Conservation (phyloP, 2,797 vertebrate species). For the Poeciliopsis paucimaculata region DNA sequence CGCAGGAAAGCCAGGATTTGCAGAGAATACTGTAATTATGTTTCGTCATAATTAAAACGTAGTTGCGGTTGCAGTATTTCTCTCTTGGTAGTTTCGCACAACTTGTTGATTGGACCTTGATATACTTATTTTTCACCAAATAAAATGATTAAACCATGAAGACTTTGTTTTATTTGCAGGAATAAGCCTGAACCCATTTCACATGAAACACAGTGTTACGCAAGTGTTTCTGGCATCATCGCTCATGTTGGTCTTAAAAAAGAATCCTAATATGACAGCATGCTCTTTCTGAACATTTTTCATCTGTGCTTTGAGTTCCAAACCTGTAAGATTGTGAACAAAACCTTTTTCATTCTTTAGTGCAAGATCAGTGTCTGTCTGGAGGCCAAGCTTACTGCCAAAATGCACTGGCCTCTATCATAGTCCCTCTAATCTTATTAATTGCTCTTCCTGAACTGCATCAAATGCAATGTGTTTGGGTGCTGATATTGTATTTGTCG, state of each 20-base stretch:
- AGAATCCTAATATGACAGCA: constrained; percentile 38
- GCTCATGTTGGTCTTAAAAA: constrained; percentile 40
- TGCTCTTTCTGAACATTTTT: constrained; percentile 50
- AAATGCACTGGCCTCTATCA: constrained; percentile 59
- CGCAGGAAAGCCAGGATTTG: constrained; percentile 56
- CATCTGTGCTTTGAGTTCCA: constrained; percentile 57
- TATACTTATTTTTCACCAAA: not conserved
- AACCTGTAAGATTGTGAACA: constrained; percentile 56
- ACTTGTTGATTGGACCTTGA: not conserved
- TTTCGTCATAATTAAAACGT: constrained; percentile 59
- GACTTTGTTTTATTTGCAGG: constrained; percentile 5
- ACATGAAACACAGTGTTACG: constrained; percentile 42
- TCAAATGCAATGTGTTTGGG: constrained; percentile 50
- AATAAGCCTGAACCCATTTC: constrained; percentile 21
- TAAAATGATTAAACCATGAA: not conserved
- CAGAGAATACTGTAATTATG: constrained; percentile 58
- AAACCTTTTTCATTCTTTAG: constrained; percentile 56
- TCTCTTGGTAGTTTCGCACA: not conserved
- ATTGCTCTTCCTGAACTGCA: constrained; percentile 52
- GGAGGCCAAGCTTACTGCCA: constrained; percentile 59
- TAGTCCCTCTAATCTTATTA: constrained; percentile 67
- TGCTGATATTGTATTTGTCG: constrained; percentile 18
- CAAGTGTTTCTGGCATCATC: constrained; percentile 46
- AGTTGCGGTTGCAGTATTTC: constrained; percentile 15
- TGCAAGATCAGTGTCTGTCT: constrained; percentile 57